Base-by-base conservation (phyloP, 92 coral and sea anemone genomes). In the Phymanthus crucifer region DNA sequence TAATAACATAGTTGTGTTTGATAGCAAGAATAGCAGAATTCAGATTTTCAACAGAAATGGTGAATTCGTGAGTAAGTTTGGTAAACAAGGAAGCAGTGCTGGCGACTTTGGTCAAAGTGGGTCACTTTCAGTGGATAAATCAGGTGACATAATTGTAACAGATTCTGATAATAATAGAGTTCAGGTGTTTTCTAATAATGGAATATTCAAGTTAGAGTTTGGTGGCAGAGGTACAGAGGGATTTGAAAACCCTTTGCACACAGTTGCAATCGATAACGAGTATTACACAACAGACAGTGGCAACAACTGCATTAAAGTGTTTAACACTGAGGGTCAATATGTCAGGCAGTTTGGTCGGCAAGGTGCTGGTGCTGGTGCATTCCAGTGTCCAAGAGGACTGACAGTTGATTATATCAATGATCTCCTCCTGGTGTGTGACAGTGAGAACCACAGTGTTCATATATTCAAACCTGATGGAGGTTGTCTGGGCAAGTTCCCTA, bases 341-440 rank as follows among this genome's bases (percentile, higher is more conserved):
- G 90, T 87, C 21, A 89, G 97, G 36, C 97, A 92, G 87, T 92
- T 92, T 90, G 97, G 97, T 0, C 78, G 90, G 27, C 92, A 87
- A 52, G 97, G 97, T 0, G 74, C 29, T 45, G 90, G 87, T 0
- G 72, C 85, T n/a, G 93, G 97, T 37, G 97, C 87, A 66, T 92
- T 92, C 40, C 71, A 79, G 7, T 92, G 97, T 46, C 97, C 97
- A 47, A 89, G 97, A 70, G 94, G 97, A 68, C 75, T 92, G 70
- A 84, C 83, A 6, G 70, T 92, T 45, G 97, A 92, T 71, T 75
- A 83, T 65, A 40, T 71, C 13, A 86, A 89, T 52, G 93, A 85
- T 18, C 70, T 83, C 32, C 32, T 92, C 27, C 85, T 92, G 74
- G 97, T 92, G 13, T 87, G 92, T 32, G 97, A 92, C 85, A 90